Base-by-base conservation (phyloP, 2,888 invertebrate species). In the Volucella zonaria region DNA sequence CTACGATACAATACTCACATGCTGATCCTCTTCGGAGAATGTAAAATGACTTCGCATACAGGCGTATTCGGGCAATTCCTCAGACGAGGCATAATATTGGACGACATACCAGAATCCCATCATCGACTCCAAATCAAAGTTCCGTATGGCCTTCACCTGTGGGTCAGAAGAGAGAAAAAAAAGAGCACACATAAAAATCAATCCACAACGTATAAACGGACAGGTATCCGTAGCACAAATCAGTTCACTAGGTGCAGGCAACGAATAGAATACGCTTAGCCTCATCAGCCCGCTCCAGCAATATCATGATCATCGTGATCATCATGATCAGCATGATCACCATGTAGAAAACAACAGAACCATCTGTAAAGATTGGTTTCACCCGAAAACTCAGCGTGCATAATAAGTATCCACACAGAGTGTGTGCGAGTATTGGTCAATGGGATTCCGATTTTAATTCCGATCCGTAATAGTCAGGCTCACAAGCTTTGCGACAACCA, bases 71-170 rank as follows among this genome's bases (percentile, higher is more conserved):
- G 96, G 93, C 3, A 96, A 95, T 92, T 97, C 97, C 91, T 97
- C 97, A 0, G 96, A 96, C 90, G 96, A 97, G 1, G 97, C 97
- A 89, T 96, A 97, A 92, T 97, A 97, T 89, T 97, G 96, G 15
- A 97, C 95, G 54, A 97, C 96, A 92, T 94, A 96, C 97, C 97
- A 97, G 86, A 94, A 93, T 10, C 97, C 97, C 88, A 97, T 93
- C 93, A 97, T 96, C 92, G 94, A 93, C 87, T 95, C 93, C 88
- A 97, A 92, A 92, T 96, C 95, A 89, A 97, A 96, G 92, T 96
- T 96, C 52, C 95, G 93, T 66, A 95, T 95, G 14, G 96, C 96
- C 90, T 95, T 95, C 85, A 97, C 97, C 93, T 92, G 87, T 73
- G 62, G 67, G 31, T 61, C 31, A 59, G 59, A 67, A 77, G 31